Evolutionary conservation across 92 coral and sea anemone genomes (phyloP).

Genomic region (Paragorgia papillata): DNA sequence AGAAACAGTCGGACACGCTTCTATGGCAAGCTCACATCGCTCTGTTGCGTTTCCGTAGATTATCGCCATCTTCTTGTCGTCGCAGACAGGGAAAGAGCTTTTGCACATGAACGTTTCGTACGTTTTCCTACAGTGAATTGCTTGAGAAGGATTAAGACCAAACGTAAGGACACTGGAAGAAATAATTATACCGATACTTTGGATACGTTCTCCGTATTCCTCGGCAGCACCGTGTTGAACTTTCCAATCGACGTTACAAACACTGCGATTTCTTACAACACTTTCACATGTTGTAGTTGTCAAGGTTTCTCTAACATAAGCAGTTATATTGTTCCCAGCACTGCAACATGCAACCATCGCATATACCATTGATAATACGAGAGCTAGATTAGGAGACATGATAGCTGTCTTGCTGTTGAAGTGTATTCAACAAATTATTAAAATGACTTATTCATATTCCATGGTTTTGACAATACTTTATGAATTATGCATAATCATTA

Average conservation of each 20-base stretch:
- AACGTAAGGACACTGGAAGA: not conserved
- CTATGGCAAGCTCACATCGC: not conserved
- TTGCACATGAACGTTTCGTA: constrained; percentile 26
- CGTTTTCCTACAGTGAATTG: not conserved
- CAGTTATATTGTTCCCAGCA: constrained; percentile 11
- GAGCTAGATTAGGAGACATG: constrained; percentile 16
- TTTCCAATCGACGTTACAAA: constrained; percentile 29
- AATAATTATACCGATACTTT: not conserved
- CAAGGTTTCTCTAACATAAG: constrained; percentile 24
- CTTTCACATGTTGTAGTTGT: not conserved
- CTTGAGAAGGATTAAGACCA: not conserved
- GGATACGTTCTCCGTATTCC: not conserved
- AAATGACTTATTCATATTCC: not conserved
- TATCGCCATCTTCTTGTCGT: constrained; percentile 19
- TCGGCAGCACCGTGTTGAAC: not conserved
- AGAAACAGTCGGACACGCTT: constrained; percentile 23
- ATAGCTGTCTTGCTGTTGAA: not conserved
- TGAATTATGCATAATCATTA: not conserved
- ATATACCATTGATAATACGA: not conserved
- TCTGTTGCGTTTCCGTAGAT: constrained; percentile 17
- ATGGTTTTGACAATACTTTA: not conserved
- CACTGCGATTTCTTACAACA: not conserved
- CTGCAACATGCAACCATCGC: constrained; percentile 7
- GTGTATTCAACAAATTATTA: not conserved
- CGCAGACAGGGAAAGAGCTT: constrained; percentile 33